Base-by-base conservation (phyloP, 2,113 vertebrate genomes). In the Bettongia penicillata region DNA sequence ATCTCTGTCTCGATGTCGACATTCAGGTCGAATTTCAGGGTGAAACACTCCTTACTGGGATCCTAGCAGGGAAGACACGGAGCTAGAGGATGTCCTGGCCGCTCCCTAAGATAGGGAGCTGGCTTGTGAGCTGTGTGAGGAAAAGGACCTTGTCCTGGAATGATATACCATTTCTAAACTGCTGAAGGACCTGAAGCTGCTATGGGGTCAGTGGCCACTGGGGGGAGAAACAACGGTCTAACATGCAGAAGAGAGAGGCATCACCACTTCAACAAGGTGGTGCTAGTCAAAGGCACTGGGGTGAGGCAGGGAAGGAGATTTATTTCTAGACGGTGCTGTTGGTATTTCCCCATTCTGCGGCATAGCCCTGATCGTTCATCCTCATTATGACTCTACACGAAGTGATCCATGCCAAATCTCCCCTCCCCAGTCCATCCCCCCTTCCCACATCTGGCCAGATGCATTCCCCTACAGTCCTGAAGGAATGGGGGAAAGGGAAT, bases 31-130 rank as follows among this genome's bases (percentile, higher is more conserved):
- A 99, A 99, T 98, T 99, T 99, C 61, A 99, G 98, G 95, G 99
- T 99, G 99, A 99, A 99, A 97, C 99, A 99, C 97, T 99, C 99
- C 97, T 99, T 99, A 95, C 99, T 99, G 47, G 99, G 99, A 97
- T 99, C 99, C 99, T 99, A 98, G 51, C 31, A 96, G 90, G 93
- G 26, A 26, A 1, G 0, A 4, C 3, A 37, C 3, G 53, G 7
- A 47, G 9, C 57, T 1, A 53, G 90, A 55, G 0, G 43, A 61
- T 52, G 53, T 12, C 0, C 51, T 1, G 61, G 3, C 57, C 43
- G 10, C 47, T 0, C 47, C 93, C 90, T 43, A 7, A 12, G 25
- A 84, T 8, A 77, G 53, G 28, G 55, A 9, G 49, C 51, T 89
- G 48, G 5, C 23, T 7, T 37, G 84, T 93, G 31, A 9, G 10